A percentile compares a stretch with the other conserved stretches of the same genome.
Evolutionary conservation across 1,140 invertebrate species (phyloP).

Genomic region (Hestina assimilis): DNA sequence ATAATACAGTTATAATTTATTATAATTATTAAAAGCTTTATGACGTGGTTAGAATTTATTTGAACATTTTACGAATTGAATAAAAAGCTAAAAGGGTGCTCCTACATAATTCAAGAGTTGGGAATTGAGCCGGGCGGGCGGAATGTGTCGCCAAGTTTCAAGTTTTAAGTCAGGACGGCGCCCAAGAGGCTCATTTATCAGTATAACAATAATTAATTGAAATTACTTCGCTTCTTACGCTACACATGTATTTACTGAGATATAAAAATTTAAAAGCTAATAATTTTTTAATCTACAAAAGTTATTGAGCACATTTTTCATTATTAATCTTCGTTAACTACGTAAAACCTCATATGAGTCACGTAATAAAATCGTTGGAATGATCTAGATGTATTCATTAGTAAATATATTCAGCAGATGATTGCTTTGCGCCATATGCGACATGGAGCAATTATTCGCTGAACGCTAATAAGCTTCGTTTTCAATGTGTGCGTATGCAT

Average conservation of each 20-base stretch:
- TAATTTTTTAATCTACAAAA: no score
- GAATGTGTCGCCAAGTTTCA: slow-evolving; percentile 56
- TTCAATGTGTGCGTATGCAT: slow-evolving; percentile 1
- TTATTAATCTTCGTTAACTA: no score
- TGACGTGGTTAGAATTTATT: slow-evolving; percentile 37
- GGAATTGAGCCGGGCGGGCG: slow-evolving; percentile 34
- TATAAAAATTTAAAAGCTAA: not conserved
- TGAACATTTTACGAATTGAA: slow-evolving; percentile 34
- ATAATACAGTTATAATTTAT: not conserved
- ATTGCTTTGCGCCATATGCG: not conserved
- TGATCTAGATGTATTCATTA: not conserved
- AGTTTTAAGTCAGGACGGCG: slow-evolving; percentile 52
- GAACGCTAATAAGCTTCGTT: slow-evolving; percentile 10
- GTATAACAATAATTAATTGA: slow-evolving; percentile 63
- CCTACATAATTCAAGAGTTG: slow-evolving; percentile 55
- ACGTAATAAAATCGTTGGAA: not conserved
- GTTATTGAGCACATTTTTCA: no score
- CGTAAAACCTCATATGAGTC: not conserved
- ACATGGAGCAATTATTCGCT: slow-evolving; percentile 9
- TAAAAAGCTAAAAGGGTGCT: slow-evolving; percentile 48
- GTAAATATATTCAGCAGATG: not conserved
- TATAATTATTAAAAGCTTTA: slow-evolving; percentile 19
- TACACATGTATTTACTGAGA: not conserved
- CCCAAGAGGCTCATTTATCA: slow-evolving; percentile 56
- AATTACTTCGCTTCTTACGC: slow-evolving; percentile 44